These are phyloP conservation scores for Pogonocichla stellata DNA, from an alignment of 2,113 vertebrate genomes.

Conservation along the genomic window DNA sequence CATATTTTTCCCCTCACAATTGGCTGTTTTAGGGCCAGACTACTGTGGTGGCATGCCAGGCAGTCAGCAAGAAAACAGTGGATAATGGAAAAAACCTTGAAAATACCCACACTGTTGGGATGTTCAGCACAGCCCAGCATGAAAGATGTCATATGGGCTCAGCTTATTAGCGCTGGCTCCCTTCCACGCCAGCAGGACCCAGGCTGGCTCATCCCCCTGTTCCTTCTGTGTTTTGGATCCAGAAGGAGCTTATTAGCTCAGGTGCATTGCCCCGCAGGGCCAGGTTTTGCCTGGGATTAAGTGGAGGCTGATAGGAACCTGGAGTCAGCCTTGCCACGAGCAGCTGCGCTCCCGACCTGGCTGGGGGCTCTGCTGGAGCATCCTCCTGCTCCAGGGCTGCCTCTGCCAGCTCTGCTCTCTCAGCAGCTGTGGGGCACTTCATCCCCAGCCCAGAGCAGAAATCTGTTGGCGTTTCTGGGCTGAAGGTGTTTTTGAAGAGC, in stretches of 20 bases:
- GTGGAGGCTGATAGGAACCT: not conserved
- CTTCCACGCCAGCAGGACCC: not conserved
- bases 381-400: not conserved
- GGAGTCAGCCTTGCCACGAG: not conserved
- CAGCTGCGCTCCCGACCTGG: constrained; percentile 4
- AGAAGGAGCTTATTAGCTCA: constrained; percentile 16
- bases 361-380: not conserved
- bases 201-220: not conserved
- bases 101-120: not conserved
- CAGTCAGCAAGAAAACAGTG: not conserved
- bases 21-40: not conserved
- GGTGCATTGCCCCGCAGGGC: not conserved
- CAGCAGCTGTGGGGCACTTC: not conserved
- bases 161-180: not conserved
- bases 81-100: not conserved
- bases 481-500: not conserved
- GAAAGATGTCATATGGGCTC: not conserved
- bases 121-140: not conserved
- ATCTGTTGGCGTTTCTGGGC: fast-evolving
- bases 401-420: not conserved
- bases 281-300: constrained; percentile 29
- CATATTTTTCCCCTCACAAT: fast-evolving
- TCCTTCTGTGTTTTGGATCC: not conserved
- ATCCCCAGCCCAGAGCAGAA: not conserved
- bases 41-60: not conserved